These are phyloP conservation scores for Myotis pilosus DNA, from an alignment of 2,797 vertebrate species.

Conservation along the genomic window DNA sequence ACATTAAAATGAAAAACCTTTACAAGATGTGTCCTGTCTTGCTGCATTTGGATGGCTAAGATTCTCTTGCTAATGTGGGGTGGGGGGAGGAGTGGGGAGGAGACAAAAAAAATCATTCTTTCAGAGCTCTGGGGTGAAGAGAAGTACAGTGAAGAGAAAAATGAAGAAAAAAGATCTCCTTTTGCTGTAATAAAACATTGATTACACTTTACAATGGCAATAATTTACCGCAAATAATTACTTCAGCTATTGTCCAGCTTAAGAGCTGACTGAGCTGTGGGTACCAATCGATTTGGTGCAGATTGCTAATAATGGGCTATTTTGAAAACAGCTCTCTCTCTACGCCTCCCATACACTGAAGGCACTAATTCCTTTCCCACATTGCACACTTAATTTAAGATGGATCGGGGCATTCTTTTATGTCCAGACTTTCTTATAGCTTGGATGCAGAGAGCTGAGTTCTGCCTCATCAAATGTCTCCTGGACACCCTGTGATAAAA, in stretches of 20 bases:
- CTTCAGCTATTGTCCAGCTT: conserved; percentile 59
- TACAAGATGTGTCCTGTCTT: conserved; percentile 55
- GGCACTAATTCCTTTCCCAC: conserved; percentile 72
- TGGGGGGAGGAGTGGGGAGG: not conserved
- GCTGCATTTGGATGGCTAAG: not conserved
- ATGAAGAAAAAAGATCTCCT: conserved; percentile 36
- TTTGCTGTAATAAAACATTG: conserved; percentile 62
- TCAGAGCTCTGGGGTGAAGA: not conserved
- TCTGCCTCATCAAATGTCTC: not conserved
- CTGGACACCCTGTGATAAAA: not conserved
- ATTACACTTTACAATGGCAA: conserved; percentile 58
- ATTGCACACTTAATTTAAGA: conserved; percentile 70
- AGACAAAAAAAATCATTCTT: conserved; percentile 1
- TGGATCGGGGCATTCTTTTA: conserved; percentile 69
- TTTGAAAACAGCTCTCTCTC: conserved; percentile 66
- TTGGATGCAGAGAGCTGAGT: conserved; percentile 12
- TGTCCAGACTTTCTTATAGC: conserved; percentile 22
- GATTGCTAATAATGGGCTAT: conserved; percentile 65
- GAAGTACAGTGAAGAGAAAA: not conserved
- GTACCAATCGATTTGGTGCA: conserved; percentile 55
- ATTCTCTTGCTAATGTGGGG: not conserved
- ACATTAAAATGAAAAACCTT: conserved; percentile 60
- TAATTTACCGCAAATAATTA: conserved; percentile 73
- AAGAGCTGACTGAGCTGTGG: conserved; percentile 48
- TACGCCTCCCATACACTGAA: conserved; percentile 33